These are phyloP conservation scores for Todus mexicanus DNA, from an alignment of 2,797 vertebrate species.

Conservation along the genomic window DNA sequence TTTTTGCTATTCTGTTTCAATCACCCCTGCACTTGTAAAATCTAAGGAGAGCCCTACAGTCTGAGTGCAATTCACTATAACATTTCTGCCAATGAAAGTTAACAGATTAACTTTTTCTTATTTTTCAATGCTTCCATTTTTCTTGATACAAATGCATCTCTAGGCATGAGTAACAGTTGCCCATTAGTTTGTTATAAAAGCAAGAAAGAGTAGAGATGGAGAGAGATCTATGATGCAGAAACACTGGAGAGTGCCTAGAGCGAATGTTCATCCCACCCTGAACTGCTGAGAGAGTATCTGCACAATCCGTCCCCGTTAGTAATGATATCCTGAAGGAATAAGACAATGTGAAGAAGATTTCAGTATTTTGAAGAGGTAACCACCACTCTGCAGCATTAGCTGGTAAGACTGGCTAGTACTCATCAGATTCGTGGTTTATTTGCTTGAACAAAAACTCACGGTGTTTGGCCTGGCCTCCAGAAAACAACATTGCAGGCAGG, in stretches of 20 bases:
- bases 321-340: conserved; percentile 29
- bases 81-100: neutral
- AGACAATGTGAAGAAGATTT: neutral
- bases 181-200: conserved; percentile 31
- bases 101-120: conserved; percentile 17
- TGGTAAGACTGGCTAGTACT: neutral
- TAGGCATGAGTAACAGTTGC: conserved; percentile 25
- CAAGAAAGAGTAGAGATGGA: neutral
- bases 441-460: neutral
- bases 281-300: conserved; percentile 37
- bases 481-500: neutral
- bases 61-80: neutral
- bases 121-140: conserved; percentile 20
- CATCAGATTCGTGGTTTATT: neutral
- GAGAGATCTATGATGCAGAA: conserved; percentile 55
- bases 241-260: conserved; percentile 34
- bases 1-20: conserved; percentile 5
- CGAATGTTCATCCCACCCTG: conserved; percentile 32
- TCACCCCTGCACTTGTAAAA: neutral
- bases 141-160: conserved; percentile 42
- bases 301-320: conserved; percentile 51
- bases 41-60: neutral
- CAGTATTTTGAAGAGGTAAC: conserved; percentile 34
- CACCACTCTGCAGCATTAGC: neutral
- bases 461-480: conserved; percentile 24